Evolutionary conservation across 1,140 invertebrate genomes (phyloP), one percentile per base, ranked within the genome.

Genomic region (Drosophila subpulchrella): DNA sequence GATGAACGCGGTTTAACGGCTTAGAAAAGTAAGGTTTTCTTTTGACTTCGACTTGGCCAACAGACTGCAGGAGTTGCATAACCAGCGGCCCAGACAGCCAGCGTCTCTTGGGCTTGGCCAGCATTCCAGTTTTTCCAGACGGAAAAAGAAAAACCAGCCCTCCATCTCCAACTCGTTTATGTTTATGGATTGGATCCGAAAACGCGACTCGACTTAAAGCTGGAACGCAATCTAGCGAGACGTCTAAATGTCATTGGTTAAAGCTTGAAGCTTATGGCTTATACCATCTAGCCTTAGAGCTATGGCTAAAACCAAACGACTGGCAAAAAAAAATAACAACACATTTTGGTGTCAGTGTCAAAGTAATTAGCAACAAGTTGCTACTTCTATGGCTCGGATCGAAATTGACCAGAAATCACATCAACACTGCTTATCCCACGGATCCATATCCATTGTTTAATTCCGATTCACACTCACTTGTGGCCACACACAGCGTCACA

Each of bases 381-480:
- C 66, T 36, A 83, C 47, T 53, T 54, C 44, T 58, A 30, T 58
- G 20, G 36, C 15, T 48, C 10, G 50, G 41, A 39, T 54, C 11
- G 15, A n/a, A 17, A 44, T 15, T 50, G 47, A n/a, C 13, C 30
- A 51, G 10, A 34, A 51, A 27, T 65, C 39, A 68, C 55, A 50
- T 20, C 17, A 32, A 55, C 39, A 12, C 8, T 24, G 24, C 20
- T 20, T 20, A 41, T 39, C 38, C 34, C 27, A 34, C 4, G 13
- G 30, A 44, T 68, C 36, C 50, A 65, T 44, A 53, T 66, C 15
- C 32, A 51, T 50, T 53, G 34, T 24, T 73, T 2, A 3, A 57
- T 54, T 56, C n/a, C 27, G 27, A 54, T 67, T 65, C 47, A 54
- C 82, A 92, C 91, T 92, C 91, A 92, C 91, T 91, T 88, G 91